Evolutionary conservation across 2,888 invertebrate genomes (phyloP).

Genomic region (Bombyx huttoni): DNA sequence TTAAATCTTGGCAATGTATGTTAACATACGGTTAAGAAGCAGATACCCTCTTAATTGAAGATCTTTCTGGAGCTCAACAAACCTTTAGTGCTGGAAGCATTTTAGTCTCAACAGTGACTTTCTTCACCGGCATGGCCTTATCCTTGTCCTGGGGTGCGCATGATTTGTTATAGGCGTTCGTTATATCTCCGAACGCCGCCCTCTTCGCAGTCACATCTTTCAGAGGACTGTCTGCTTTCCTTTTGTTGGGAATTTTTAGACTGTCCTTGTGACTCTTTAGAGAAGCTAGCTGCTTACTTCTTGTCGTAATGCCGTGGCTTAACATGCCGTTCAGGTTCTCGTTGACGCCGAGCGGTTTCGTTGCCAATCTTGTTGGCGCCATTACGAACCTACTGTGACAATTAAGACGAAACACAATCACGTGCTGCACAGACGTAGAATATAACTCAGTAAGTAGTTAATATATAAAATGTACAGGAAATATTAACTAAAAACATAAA

Average conservation of each 20-base stretch:
- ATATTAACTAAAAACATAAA: conserved; percentile 24
- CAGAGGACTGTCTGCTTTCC: conserved; percentile 86
- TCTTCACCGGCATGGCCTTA: conserved; percentile 51
- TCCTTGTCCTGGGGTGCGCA: conserved; percentile 45
- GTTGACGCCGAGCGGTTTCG: conserved; percentile 58
- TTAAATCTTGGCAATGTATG: too few relatives aligned
- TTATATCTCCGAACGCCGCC: conserved; percentile 89
- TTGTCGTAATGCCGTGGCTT: conserved; percentile 71
- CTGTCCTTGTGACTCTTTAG: conserved; percentile 53
- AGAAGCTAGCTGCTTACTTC: conserved; percentile 73
- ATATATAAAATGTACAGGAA: conserved; percentile 6
- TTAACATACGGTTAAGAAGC: too few relatives aligned
- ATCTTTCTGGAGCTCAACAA: not conserved
- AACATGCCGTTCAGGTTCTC: conserved; percentile 57
- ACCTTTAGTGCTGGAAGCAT: conserved; percentile 63
- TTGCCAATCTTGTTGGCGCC: conserved; percentile 76
- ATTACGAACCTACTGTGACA: conserved; percentile 55
- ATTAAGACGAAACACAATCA: conserved; percentile 25
- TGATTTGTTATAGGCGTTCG: conserved; percentile 76
- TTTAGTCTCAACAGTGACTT: conserved; percentile 65
- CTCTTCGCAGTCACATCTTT: conserved; percentile 83
- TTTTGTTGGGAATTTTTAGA: conserved; percentile 75
- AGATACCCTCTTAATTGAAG: not conserved
- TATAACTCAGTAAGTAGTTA: conserved; percentile 8
- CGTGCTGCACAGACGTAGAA: conserved; percentile 24